Evolutionary conservation across 2,888 invertebrate species (phyloP).

Genomic region (Eupithecia inturbata): DNA sequence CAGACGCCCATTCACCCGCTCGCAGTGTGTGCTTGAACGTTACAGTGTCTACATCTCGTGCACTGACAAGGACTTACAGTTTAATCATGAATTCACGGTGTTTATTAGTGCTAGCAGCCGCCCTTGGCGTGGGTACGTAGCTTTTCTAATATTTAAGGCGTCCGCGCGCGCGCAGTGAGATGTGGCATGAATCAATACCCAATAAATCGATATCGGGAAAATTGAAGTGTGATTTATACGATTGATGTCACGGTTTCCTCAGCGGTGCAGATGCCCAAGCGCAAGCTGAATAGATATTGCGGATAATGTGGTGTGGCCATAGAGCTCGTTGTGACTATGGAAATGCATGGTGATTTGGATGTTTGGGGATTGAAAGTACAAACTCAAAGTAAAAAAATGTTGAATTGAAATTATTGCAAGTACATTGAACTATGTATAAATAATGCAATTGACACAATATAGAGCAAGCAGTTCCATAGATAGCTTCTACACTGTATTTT

Average conservation of each 20-base stretch:
- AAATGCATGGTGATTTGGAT: conserved; percentile 42
- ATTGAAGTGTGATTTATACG: conserved; percentile 62
- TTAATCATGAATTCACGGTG: conserved; percentile 83
- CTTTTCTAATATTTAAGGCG: conserved; percentile 78
- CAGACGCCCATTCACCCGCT: conserved; percentile 82
- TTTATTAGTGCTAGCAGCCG: conserved; percentile 85
- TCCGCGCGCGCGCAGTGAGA: conserved; percentile 58
- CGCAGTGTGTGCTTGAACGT: conserved; percentile 84
- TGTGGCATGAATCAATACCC: conserved; percentile 52
- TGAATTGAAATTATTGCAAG: background rate
- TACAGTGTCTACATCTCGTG: conserved; percentile 80
- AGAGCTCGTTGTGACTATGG: conserved; percentile 35
- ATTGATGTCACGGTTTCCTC: conserved; percentile 53
- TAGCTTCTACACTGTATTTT: background rate
- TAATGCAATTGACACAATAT: background rate
- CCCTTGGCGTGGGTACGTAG: conserved; percentile 88
- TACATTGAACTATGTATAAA: background rate
- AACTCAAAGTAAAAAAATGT: background rate
- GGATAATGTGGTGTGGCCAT: conserved; percentile 57
- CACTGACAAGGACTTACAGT: conserved; percentile 73
- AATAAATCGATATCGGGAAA: conserved; percentile 56
- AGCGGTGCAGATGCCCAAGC: conserved; percentile 54
- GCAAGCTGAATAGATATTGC: conserved; percentile 66
- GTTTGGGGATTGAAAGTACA: conserved; percentile 17
- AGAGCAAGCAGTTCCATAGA: background rate